Base-by-base conservation (phyloP, 2,797 vertebrate genomes). In the Craterocephalus amniculus region DNA sequence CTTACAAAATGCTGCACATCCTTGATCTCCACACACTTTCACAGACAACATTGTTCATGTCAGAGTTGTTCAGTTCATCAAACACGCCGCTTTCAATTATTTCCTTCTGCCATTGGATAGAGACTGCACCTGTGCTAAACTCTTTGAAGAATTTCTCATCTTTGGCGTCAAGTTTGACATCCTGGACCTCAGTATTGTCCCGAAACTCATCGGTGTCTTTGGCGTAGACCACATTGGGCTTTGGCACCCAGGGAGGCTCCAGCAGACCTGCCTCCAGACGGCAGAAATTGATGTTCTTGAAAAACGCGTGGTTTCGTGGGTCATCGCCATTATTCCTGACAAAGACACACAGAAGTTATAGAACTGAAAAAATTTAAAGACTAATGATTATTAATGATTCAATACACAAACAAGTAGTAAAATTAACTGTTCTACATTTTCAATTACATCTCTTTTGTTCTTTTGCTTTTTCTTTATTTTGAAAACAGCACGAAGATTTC, bases 81-180 rank as follows among this genome's bases (percentile, higher is more conserved):
- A 96, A 98, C 36, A 96, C 84, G 66, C 95, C 95, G 0, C 91
- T 95, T 78, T 97, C 94, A 32, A 97, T 95, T 64, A 97, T 95
- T 87, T 97, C 97, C 74, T 95, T 94, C 87, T 96, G 96, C 96
- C 96, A 97, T 4, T 85, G 81, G 58, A 94, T 89, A 20, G 95
- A 67, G 36, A 97, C 92, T 0, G 96, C 96, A 10, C 96, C 96
- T 0, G 96, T 96, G 4, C 95, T 93, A 91, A 97, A 97, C 82
- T 89, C 95, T 59, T 92, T 91, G 86, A 94, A 97, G 90, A 97
- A 97, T 32, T 90, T 94, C 64, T 91, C 88, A 73, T 96, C 97
- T 74, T 92, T 95, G 58, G 91, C 87, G 48, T 96, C 91, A 45
- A 98, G 93, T 45, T 91, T 90, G 9, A 96, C 68, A 29, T 94